Evolutionary conservation across 2,797 vertebrate species (phyloP), one percentile per base, ranked within the genome.

Genomic region (Galagoides demidoff): DNA sequence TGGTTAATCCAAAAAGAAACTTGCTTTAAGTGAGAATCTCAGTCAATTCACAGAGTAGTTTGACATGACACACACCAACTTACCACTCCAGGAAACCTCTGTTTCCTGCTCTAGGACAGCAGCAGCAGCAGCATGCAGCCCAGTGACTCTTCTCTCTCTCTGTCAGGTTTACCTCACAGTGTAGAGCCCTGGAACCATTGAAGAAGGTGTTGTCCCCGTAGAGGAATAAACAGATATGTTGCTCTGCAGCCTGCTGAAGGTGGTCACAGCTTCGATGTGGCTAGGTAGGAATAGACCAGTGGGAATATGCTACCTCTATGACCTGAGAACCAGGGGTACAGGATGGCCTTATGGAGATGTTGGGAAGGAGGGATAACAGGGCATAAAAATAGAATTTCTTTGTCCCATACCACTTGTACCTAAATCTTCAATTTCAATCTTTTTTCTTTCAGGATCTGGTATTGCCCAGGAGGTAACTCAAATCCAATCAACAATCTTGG

Each of bases 401-500:
- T 52, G 49, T n/a, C 2, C 4, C 55, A 39, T 1, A 70, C 1
- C 7, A 45, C 1, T 20, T 29, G 45, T n/a, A 34, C 16, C 3
- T 3, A 25, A 92, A 16, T 2, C 4, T 57, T 64, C 34, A 29
- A 68, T 66, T 88, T 73, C 10, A 52, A 0, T 45, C 2, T 45
- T 78, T 94, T 88, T 89, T 1, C 11, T 61, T 93, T 19, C 64
- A 97, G 96, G 73, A 78, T 63, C 61, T 34, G 87, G 71, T 23
- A 49, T 92, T 34, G 37, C 78, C 2, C 81, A 96, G 76, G 89
- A 27, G 4, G 93, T 95, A 13, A 90, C 79, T 73, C 93, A 97
- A 63, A 5, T 12, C 23, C 37, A 61, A 39, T 20, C 37, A n/a
- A 20, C 73, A 73, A 5, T 76, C 8, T 34, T 12, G 59, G 70